These are phyloP conservation scores for Antechinus stuartii DNA, from an alignment of 2,113 vertebrate species.

Conservation along the genomic window DNA sequence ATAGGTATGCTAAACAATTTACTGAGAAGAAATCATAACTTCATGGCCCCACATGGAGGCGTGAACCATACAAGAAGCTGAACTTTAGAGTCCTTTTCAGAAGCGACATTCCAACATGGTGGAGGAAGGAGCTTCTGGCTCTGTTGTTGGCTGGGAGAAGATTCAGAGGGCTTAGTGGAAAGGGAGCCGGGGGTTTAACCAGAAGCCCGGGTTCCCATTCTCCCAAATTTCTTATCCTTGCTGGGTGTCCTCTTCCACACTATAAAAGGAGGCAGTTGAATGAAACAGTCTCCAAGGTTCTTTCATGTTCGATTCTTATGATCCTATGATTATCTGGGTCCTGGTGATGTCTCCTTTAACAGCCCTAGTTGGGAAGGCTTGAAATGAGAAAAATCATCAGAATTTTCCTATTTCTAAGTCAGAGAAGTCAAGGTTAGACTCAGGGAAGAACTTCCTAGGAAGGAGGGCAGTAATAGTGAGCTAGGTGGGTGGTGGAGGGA, in stretches of 20 bases:
- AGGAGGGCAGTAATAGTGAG: background rate
- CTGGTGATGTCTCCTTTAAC: background rate
- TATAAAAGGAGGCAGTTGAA: background rate
- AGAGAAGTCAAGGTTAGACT: background rate
- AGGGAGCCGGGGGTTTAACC: background rate
- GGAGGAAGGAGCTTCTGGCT: background rate
- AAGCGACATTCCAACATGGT: fast-evolving
- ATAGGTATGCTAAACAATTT: too few relatives aligned
- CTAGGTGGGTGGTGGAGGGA: too few relatives aligned
- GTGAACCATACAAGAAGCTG: too few relatives aligned
- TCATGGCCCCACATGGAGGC: too few relatives aligned
- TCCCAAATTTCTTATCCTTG: background rate
- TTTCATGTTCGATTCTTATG: background rate
- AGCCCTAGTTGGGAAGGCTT: background rate
- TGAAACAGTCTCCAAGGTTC: background rate
- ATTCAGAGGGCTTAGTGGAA: background rate
- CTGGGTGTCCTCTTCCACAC: background rate
- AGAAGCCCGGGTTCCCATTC: background rate
- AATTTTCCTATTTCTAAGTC: background rate
- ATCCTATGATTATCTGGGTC: background rate
- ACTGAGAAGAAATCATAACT: too few relatives aligned
- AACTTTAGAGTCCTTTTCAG: background rate
- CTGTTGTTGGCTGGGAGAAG: background rate
- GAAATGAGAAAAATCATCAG: background rate
- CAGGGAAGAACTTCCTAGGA: background rate